A percentile compares a stretch with the other conserved stretches of the same genome.
Conservation (phyloP, 1,140 invertebrate species). For the Hestina assimilis region DNA sequence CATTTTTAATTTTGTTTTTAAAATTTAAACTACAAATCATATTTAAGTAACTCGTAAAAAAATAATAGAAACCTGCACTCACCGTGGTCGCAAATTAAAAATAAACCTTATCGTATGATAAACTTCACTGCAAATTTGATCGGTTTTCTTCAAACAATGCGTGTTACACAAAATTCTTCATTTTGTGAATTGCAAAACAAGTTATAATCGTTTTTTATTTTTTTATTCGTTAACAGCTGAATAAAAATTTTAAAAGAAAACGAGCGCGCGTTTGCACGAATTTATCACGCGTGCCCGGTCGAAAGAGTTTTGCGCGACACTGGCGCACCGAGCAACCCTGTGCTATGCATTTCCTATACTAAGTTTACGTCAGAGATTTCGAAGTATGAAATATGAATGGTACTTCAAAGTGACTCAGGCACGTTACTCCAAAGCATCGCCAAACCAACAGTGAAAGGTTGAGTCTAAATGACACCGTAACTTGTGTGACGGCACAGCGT, state of each 20-base stretch:
- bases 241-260: background rate
- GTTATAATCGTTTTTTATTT: background rate
- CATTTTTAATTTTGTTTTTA: background rate
- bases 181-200: background rate
- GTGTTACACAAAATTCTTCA: background rate
- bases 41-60: slow-evolving; percentile 5
- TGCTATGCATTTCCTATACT: no score
- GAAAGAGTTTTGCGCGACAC: slow-evolving; percentile 45
- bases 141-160: background rate
- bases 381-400: background rate
- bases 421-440: background rate
- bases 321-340: slow-evolving; percentile 36
- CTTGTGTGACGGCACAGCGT: background rate
- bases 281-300: slow-evolving; percentile 16
- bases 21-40: background rate
- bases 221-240: background rate
- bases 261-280: slow-evolving; percentile 4
- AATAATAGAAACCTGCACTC: slow-evolving; percentile 14
- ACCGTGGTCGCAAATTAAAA: slow-evolving; percentile 21
- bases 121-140: slow-evolving; percentile 9
- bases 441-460: slow-evolving; percentile 11
- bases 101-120: slow-evolving; percentile 22
- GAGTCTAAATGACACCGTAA: background rate
- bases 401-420: background rate
- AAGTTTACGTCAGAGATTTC: slow-evolving; percentile 2